Evolutionary conservation across 2,797 vertebrate genomes (phyloP).

Genomic region (Petrocephalus schoutedeni): DNA sequence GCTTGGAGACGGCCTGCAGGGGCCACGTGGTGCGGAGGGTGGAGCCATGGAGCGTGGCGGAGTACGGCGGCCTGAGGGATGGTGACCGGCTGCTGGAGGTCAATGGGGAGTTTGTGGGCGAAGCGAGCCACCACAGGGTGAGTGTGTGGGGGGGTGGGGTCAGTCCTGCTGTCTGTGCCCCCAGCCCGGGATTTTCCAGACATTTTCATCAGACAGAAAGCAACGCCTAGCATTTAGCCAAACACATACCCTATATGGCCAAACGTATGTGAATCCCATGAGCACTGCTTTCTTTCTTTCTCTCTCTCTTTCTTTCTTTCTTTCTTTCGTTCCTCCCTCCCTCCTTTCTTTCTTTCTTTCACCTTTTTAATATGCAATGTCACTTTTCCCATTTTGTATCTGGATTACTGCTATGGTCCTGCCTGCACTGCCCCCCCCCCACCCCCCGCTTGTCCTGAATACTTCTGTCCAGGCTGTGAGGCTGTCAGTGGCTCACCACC

Average conservation of each 20-base stretch:
- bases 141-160: conserved; percentile 31
- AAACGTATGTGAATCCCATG: too few relatives aligned
- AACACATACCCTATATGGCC: neutral
- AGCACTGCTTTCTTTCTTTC: neutral
- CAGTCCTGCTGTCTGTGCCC: neutral
- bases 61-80: conserved; percentile 68
- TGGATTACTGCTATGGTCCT: neutral
- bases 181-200: neutral
- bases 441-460: neutral
- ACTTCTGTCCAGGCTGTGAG: neutral
- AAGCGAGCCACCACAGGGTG: conserved; percentile 67
- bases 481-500: neutral
- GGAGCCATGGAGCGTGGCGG: conserved; percentile 69
- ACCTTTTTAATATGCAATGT: neutral
- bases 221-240: neutral
- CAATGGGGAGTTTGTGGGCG: conserved; percentile 69
- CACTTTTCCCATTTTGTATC: neutral
- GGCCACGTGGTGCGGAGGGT: conserved; percentile 66
- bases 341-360: neutral
- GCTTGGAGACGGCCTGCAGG: conserved; percentile 41
- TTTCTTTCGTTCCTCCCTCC: neutral
- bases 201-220: neutral
- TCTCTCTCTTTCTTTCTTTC: neutral
- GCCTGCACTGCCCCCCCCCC: neutral
- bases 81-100: conserved; percentile 83